These are phyloP conservation scores for Ambastaia sidthimunki DNA, from an alignment of 2,797 vertebrate genomes.

Conservation along the genomic window DNA sequence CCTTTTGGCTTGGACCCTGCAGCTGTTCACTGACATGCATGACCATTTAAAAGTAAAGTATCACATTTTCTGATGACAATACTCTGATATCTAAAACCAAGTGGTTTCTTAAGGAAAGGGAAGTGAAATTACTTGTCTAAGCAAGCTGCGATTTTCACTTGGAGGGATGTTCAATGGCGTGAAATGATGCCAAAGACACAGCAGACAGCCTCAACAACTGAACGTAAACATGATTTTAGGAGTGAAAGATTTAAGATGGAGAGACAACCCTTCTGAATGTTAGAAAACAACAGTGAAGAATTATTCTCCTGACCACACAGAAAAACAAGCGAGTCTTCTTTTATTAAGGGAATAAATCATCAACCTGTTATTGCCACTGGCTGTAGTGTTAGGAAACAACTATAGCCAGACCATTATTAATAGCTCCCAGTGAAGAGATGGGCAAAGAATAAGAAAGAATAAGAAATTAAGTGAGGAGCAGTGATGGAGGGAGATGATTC, in stretches of 20 bases:
- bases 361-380: neutral
- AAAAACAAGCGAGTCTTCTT: neutral
- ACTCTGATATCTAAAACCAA: no score
- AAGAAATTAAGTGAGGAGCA: neutral
- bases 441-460: no score
- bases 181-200: neutral
- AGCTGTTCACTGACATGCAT: neutral
- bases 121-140: no score
- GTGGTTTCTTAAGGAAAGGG: no score
- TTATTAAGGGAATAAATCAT: constrained; percentile 7
- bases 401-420: neutral
- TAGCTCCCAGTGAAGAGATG: neutral
- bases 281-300: neutral
- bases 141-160: no score
- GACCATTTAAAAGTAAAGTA: neutral
- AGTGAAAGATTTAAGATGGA: neutral
- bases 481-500: neutral
- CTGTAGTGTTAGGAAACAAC: neutral
- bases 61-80: neutral
- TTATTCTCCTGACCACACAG: neutral
- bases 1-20: neutral
- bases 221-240: neutral
- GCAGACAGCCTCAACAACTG: neutral
- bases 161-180: neutral
- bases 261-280: neutral